phyloP scores from a whole-genome alignment of 2,888 invertebrate species.

The Calameuta filiformis region DNA sequence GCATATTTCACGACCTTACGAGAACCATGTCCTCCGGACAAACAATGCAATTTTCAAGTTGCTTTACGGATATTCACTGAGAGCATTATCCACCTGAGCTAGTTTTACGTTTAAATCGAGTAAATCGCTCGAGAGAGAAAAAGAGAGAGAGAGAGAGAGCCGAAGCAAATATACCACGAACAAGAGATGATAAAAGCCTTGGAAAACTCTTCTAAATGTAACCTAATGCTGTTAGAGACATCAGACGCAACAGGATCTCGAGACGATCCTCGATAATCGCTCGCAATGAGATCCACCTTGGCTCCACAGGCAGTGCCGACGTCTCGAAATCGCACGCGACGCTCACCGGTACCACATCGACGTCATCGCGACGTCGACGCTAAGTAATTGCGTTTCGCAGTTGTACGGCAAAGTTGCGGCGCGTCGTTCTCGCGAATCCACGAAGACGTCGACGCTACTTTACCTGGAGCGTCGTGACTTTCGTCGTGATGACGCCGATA shows the following conservation, averaged over 20 bases:
- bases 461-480: neutral
- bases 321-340: conserved; percentile 6
- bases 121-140: neutral
- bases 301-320: neutral
- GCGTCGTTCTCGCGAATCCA: neutral
- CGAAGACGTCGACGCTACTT: neutral
- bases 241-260: neutral
- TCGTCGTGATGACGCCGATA: neutral
- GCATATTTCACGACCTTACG: conserved; percentile 52
- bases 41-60: conserved; percentile 36
- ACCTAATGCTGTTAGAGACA: neutral
- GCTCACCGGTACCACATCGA: neutral
- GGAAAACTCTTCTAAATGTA: neutral
- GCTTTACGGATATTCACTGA: neutral
- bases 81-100: neutral
- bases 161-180: neutral
- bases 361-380: neutral
- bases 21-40: conserved; percentile 51
- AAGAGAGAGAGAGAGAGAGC: neutral
- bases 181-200: neutral
- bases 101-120: neutral
- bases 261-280: neutral
- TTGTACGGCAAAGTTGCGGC: neutral
- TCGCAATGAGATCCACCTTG: neutral
- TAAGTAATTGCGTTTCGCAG: neutral